Percentiles rank a stretch among this genome's conserved stretches.
phyloP scores from a whole-genome alignment of 2,888 invertebrate species.

The Stenchaetothrips biformis region DNA sequence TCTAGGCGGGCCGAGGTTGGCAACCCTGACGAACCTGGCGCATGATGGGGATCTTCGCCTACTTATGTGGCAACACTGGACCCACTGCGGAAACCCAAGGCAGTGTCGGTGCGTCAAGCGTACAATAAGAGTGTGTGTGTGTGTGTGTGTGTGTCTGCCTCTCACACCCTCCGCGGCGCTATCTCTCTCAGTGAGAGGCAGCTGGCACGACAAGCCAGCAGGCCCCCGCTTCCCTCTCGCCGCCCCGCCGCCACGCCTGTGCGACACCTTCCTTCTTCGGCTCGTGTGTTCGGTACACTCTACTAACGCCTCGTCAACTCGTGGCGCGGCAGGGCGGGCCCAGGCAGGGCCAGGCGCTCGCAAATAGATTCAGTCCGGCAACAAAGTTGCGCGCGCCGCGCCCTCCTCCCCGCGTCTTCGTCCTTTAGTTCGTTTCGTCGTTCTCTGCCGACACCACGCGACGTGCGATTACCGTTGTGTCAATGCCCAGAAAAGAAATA shows the following conservation, averaged over 20 bases:
- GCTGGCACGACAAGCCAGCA: constrained; percentile 13
- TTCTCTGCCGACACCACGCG: neutral
- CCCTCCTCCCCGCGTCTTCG: neutral
- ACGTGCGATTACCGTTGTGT: no score
- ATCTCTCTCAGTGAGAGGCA: constrained; percentile 1
- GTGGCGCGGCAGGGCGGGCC: neutral
- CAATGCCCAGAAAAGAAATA: no score
- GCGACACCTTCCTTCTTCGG: no score
- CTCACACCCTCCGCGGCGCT: neutral
- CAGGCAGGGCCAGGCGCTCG: neutral
- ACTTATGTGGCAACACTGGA: no score
- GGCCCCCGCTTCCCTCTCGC: neutral
- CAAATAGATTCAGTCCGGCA: neutral
- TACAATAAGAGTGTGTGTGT: neutral
- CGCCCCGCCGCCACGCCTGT: neutral
- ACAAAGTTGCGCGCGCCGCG: neutral
- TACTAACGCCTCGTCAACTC: neutral
- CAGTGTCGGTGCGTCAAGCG: no score
- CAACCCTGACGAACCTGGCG: no score
- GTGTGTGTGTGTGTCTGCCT: neutral
- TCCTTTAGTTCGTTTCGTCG: neutral
- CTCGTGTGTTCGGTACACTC: neutral
- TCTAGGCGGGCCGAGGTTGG: no score
- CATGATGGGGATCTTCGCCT: neutral
- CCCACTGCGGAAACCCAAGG: no score